A percentile compares a stretch with the other conserved stretches of the same genome.
phyloP scores from a whole-genome alignment of 1,140 invertebrate species.

The Acromyrmex heyeri region DNA sequence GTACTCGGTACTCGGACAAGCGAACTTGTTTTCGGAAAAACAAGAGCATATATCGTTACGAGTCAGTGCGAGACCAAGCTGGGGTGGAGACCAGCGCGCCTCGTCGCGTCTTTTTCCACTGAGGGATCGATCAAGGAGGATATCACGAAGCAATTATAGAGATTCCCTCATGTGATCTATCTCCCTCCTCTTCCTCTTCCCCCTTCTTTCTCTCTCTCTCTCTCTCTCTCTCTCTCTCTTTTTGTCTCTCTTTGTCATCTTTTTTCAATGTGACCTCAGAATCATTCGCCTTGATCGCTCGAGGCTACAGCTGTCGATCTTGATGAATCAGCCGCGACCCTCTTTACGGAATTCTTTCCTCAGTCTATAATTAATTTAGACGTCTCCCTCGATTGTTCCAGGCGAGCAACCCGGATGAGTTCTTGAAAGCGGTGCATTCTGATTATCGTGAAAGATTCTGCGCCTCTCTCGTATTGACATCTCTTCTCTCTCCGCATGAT shows the following conservation, averaged over 20 bases:
- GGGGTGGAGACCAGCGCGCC: background rate
- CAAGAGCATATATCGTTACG: conserved; percentile 38
- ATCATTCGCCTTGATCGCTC: conserved; percentile 12
- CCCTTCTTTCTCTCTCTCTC: background rate
- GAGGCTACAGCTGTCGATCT: conserved; percentile 19
- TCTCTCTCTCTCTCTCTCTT: background rate
- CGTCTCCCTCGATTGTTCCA: conserved; percentile 20
- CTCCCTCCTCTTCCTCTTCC: background rate
- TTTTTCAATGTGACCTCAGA: background rate
- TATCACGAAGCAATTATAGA: conserved; percentile 42
- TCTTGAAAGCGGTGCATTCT: conserved; percentile 12
- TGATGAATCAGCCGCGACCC: background rate
- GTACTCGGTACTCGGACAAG: conserved; percentile 15
- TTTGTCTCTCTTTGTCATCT: background rate
- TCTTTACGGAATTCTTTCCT: conserved; percentile 34
- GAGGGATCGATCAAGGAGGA: conserved; percentile 56
- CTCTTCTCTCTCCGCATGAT: background rate
- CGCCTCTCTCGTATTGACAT: background rate
- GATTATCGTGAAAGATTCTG: conserved; percentile 16
- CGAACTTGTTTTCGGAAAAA: conserved; percentile 67
- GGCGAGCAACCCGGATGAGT: background rate
- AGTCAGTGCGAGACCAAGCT: background rate
- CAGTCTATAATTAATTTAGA: conserved; percentile 51
- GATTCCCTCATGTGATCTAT: background rate
- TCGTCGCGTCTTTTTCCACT: conserved; percentile 37